A percentile compares a stretch with the other conserved stretches of the same genome.
These are phyloP conservation scores for Melitaea cinxia DNA, from an alignment of 1,140 invertebrate genomes.

Conservation along the genomic window DNA sequence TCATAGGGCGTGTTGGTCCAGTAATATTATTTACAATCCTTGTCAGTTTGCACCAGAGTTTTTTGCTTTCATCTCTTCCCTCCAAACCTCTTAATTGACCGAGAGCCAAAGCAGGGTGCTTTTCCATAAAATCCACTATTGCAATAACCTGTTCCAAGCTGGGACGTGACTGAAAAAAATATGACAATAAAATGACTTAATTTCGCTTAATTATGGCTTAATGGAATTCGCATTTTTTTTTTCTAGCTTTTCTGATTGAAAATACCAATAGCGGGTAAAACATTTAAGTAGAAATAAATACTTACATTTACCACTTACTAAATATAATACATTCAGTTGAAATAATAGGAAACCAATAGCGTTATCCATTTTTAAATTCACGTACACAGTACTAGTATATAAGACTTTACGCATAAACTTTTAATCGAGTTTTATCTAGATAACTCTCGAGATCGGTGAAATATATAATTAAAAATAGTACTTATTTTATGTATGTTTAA, in stretches of 20 bases:
- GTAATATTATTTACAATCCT: conserved; percentile 62
- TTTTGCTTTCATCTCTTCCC: conserved; percentile 69
- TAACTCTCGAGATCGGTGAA: conserved; percentile 38
- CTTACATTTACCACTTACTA: not conserved
- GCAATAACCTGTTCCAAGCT: conserved; percentile 69
- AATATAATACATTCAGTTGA: not conserved
- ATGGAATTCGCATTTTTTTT: not conserved
- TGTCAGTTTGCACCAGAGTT: conserved; percentile 64
- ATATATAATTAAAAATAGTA: conserved; percentile 13
- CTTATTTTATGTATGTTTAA: conserved; percentile 7
- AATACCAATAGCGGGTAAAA: not conserved
- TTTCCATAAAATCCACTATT: conserved; percentile 74
- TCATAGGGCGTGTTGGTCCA: conserved; percentile 68
- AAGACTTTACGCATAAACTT: not conserved
- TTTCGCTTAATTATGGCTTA: no score
- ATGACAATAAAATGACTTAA: not conserved
- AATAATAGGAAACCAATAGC: not conserved
- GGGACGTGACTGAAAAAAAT: conserved; percentile 67
- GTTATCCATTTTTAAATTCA: not conserved
- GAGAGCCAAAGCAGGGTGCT: conserved; percentile 60
- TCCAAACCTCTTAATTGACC: conserved; percentile 65
- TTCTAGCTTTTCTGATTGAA: no score
- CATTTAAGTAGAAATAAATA: not conserved
- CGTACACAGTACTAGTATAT: not conserved
- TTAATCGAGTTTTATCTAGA: conserved; percentile 42